These are phyloP conservation scores for Nycticorax nycticorax DNA, from an alignment of 2,113 vertebrate genomes.

Conservation along the genomic window DNA sequence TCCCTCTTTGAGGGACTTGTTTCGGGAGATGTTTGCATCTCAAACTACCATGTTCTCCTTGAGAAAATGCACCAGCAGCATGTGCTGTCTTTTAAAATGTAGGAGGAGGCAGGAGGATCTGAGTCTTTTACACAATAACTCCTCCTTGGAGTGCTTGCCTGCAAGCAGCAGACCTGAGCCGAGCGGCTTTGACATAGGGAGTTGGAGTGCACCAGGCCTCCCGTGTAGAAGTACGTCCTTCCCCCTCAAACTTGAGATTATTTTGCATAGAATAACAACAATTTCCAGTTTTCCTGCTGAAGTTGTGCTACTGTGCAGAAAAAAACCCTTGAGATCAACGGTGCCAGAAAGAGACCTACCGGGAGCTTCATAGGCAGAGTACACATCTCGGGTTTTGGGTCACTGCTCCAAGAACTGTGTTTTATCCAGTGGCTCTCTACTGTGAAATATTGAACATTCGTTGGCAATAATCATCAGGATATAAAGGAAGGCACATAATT, in stretches of 20 bases:
- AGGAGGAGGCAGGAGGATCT: neutral
- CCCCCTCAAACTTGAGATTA: neutral
- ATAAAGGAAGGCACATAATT: neutral
- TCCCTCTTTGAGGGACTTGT: neutral
- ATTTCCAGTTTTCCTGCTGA: neutral
- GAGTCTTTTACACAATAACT: neutral
- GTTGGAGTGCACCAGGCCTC: neutral
- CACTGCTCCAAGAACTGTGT: neutral
- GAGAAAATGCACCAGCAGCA: neutral
- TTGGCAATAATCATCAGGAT: neutral
- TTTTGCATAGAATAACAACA: neutral
- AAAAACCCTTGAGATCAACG: neutral
- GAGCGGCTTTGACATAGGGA: neutral
- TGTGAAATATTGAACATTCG: neutral
- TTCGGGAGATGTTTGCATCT: neutral
- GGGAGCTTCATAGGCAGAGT: neutral
- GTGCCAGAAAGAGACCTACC: neutral
- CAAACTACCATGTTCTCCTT: neutral
- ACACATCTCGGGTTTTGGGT: neutral
- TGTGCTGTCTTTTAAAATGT: rapidly evolving
- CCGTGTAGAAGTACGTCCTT: neutral
- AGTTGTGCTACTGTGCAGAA: neutral
- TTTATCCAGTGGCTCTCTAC: neutral
- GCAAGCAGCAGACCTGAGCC: neutral
- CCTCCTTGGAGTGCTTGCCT: neutral